Evolutionary conservation across 2,797 vertebrate genomes (phyloP).

Genomic region (Eulemur albifrons): DNA sequence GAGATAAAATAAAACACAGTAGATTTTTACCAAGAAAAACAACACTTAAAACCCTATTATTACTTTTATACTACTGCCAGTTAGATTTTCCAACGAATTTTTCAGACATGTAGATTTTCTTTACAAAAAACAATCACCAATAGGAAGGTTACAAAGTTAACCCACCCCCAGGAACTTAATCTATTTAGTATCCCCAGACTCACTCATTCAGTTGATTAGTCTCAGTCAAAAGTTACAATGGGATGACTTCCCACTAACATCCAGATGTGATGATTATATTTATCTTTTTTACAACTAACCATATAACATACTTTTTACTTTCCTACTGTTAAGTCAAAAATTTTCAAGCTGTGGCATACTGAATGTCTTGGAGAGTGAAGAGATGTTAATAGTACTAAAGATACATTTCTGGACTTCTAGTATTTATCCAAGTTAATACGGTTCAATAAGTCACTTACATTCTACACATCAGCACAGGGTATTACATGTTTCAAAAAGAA

Average conservation of each 20-base stretch:
- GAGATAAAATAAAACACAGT: neutral
- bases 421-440: neutral
- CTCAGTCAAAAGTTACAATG: slow-evolving; percentile 15
- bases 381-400: neutral
- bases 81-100: neutral
- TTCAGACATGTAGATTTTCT: neutral
- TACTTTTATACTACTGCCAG: neutral
- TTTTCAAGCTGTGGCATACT: neutral
- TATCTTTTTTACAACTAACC: slow-evolving; percentile 43
- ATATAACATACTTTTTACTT: neutral
- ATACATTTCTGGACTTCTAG: neutral
- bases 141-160: slow-evolving; percentile 13
- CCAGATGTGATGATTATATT: slow-evolving; percentile 53
- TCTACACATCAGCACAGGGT: neutral
- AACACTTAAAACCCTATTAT: neutral
- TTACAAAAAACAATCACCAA: neutral
- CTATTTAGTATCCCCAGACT: neutral
- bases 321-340: slow-evolving; percentile 21
- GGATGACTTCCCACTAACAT: slow-evolving; percentile 7
- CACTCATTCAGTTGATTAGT: neutral
- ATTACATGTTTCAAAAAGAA: neutral
- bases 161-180: slow-evolving; percentile 18
- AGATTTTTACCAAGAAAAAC: neutral
- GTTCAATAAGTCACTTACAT: neutral
- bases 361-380: neutral